Percentiles rank a stretch among this genome's conserved stretches.
phyloP scores from a whole-genome alignment of 2,113 vertebrate genomes.

The Megalops atlanticus region DNA sequence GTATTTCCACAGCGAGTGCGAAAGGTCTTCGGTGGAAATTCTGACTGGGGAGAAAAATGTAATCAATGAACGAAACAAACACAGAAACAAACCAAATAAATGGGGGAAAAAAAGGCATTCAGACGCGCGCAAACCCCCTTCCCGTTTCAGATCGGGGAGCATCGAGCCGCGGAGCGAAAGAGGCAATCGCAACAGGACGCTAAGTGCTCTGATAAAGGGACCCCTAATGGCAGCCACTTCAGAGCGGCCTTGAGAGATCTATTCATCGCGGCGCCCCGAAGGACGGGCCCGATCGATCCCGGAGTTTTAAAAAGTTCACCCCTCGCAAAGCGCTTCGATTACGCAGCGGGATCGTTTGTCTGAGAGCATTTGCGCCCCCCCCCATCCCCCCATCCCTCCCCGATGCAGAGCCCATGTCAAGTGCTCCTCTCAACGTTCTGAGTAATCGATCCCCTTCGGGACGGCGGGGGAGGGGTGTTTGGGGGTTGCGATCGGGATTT shows the following conservation, averaged over 20 bases:
- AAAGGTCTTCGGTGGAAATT: slow-evolving; percentile 7
- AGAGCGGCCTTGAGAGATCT: not conserved
- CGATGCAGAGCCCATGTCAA: not conserved
- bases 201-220: not conserved
- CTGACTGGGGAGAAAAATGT: slow-evolving; percentile 4
- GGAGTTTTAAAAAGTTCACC: not conserved
- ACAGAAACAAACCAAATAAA: not conserved
- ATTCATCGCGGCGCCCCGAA: not conserved
- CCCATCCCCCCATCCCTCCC: not conserved
- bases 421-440: not conserved
- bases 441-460: not conserved
- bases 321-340: slow-evolving; percentile 1
- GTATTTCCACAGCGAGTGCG: not conserved
- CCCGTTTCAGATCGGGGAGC: not conserved
- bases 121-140: not conserved
- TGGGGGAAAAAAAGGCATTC: not conserved
- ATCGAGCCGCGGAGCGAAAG: not conserved
- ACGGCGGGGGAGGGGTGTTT: not conserved
- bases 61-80: slow-evolving; percentile 8
- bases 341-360: slow-evolving; percentile 10
- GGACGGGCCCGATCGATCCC: slow-evolving; percentile 4
- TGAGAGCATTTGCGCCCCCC: not conserved
- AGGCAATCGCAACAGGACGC: not conserved
- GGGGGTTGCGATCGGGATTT: no score
- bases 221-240: not conserved